phyloP scores from a whole-genome alignment of 2,797 vertebrate genomes.

The Neosilurus mollespiculum region DNA sequence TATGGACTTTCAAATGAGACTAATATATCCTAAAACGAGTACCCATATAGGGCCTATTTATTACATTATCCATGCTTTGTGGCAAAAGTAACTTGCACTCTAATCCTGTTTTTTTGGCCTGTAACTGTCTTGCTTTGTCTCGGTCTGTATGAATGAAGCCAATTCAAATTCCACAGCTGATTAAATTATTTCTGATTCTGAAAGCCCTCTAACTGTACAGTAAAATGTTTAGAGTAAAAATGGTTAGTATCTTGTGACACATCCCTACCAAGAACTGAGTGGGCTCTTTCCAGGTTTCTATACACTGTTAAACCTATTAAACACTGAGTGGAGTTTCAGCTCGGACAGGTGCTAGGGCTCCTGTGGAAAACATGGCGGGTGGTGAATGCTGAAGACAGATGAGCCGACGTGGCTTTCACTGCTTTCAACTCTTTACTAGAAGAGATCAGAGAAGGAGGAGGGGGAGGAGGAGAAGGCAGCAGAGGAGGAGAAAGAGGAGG shows the following conservation, averaged over 20 bases:
- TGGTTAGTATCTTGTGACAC: neutral
- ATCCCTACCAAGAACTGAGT: neutral
- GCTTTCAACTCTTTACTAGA: constrained; percentile 50
- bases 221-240: neutral
- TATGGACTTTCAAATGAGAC: no score
- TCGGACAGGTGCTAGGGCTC: constrained; percentile 68
- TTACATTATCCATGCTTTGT: no score
- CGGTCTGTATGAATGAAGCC: neutral
- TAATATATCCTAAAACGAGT: no score
- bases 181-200: neutral
- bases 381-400: constrained; percentile 74
- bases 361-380: constrained; percentile 62
- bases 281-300: neutral
- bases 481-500: neutral
- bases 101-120: neutral
- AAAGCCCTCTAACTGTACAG: neutral
- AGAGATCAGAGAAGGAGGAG: constrained; percentile 67
- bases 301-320: constrained; percentile 60
- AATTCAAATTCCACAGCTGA: neutral
- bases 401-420: constrained; percentile 69
- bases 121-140: neutral
- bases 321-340: constrained; percentile 58
- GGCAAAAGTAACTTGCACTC: no score
- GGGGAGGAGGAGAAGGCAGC: constrained; percentile 1
- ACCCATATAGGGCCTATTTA: no score